Evolutionary conservation across 2,113 vertebrate species (phyloP).

Genomic region (Micronisus gabar): DNA sequence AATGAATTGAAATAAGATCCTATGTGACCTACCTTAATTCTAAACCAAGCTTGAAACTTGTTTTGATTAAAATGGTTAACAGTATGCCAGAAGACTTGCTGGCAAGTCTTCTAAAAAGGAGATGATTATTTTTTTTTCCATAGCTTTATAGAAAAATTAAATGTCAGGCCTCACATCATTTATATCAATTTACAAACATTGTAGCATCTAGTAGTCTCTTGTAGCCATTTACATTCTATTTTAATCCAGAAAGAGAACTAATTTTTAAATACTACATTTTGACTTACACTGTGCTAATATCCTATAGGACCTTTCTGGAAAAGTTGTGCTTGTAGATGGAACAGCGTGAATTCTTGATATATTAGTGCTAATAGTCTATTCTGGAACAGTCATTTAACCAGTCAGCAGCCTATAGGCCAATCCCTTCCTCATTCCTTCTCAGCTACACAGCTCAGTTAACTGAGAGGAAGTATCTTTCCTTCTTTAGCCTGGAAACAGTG

Average conservation of each 20-base stretch:
- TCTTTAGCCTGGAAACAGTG: neutral
- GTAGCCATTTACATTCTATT: neutral
- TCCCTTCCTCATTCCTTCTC: neutral
- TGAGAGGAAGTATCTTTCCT: neutral
- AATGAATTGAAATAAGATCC: slow-evolving; percentile 15
- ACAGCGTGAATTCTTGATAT: neutral
- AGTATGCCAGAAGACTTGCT: slow-evolving; percentile 20
- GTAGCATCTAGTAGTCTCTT: neutral
- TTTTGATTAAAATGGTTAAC: slow-evolving; percentile 42
- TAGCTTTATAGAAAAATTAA: neutral
- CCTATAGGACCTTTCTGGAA: neutral
- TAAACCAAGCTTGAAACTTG: slow-evolving; percentile 7
- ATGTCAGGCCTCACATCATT: neutral
- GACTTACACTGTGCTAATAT: neutral
- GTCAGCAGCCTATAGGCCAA: neutral
- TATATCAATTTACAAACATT: neutral
- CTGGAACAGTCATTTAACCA: neutral
- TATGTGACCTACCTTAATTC: slow-evolving; percentile 48
- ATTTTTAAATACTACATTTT: neutral
- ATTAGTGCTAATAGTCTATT: no score
- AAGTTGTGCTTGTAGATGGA: neutral
- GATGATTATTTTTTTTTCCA: neutral
- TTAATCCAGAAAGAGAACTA: neutral
- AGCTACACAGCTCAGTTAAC: neutral
- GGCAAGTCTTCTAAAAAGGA: neutral